Base-by-base conservation (phyloP, 1,140 invertebrate species). In the Zophobas atratus region DNA sequence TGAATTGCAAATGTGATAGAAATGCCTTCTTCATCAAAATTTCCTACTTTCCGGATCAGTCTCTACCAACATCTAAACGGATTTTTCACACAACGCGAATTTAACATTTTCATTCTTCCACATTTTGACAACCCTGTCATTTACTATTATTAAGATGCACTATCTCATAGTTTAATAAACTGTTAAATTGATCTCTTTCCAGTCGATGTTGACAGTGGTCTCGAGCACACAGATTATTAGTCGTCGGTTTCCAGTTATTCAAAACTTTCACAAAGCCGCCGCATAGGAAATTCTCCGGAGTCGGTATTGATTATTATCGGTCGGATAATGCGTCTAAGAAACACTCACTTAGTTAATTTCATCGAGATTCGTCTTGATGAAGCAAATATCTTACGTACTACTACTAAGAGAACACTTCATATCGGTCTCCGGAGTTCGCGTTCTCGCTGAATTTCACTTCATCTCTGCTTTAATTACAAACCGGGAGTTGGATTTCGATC, bases 271-370 rank as follows among this genome's bases (percentile, higher is more conserved):
- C 60, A 67, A 67, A 67, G 60, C 60, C 38, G 60, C 60, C 60
- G 60, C 60, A n/a, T 43, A 20, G 35, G 6, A 39, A 39, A 67
- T 67, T 67, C 60, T 67, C 60, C 33, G 60, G 38, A 67, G 38
- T 67, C 39, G 60, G 38, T 67, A 67, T 67, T 67, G 60, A 67
- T 67, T 67, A 67, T 67, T 67, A 67, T 67, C 60, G 56, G 56
- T 60, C 35, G 60, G 39, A 67, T 67, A 67, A 67, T 67, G 60
- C 60, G 60, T 67, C 60, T 67, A 67, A 67, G 60, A 67, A 67
- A 67, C 60, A 67, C 60, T 67, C 60, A 67, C 60, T 67, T 67
- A 67, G 60, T 67, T 67, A 67, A 67, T 67, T 67, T 67, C 38
- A 67, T 67, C 60, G 56, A 60, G 56, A 60, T 60, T 36, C 56